phyloP scores from a whole-genome alignment of 1,140 invertebrate genomes.

The Bombus sibiricus region DNA sequence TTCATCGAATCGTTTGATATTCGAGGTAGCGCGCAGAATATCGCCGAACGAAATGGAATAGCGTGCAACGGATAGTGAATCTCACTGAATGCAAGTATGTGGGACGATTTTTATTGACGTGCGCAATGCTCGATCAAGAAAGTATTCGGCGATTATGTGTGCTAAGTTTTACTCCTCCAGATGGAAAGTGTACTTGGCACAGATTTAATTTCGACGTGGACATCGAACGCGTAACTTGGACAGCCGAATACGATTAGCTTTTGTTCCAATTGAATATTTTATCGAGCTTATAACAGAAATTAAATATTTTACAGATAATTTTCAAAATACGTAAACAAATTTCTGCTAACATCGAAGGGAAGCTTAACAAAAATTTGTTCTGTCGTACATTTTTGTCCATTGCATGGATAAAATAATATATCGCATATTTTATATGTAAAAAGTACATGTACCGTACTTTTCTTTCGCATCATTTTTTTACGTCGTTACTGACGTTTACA shows the following conservation, averaged over 20 bases:
- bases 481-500: too few species aligned
- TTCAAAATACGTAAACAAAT: background rate
- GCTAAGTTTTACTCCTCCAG: slow-evolving; percentile 1
- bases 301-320: background rate
- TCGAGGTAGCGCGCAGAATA: background rate
- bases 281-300: background rate
- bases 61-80: slow-evolving; percentile 19
- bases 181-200: slow-evolving; percentile 17
- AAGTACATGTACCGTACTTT: too few species aligned
- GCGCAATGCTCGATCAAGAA: background rate
- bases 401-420: too few species aligned
- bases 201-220: background rate
- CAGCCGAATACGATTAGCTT: background rate
- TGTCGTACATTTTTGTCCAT: too few species aligned
- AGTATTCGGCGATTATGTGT: slow-evolving; percentile 15
- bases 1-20: background rate
- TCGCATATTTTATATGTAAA: too few species aligned
- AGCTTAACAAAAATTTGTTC: too few species aligned
- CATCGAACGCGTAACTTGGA: background rate
- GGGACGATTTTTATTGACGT: background rate
- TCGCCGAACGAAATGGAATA: background rate
- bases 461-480: too few species aligned
- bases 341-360: background rate
- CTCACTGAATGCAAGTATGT: slow-evolving; percentile 12
- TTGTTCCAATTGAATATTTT: background rate